Base-by-base conservation (phyloP, 1,140 invertebrate species). In the Drosophila truncata region DNA sequence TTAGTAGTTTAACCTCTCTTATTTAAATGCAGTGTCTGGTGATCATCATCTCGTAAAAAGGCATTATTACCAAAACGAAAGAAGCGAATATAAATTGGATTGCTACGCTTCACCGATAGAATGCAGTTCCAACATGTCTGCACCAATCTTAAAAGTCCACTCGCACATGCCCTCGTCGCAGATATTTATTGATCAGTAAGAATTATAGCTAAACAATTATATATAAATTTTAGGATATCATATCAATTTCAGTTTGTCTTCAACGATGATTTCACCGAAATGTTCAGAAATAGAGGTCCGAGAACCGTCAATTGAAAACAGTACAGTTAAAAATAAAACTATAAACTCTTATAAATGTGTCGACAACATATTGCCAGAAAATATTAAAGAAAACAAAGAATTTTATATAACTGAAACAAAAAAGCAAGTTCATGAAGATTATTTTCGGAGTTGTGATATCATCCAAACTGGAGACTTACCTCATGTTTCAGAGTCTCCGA, bases 391-490 rank as follows among this genome's bases (percentile, higher is more conserved):
- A 9, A 29, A 71, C 42, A 49, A 11, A n/a, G 14, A 31, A 8
- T 29, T n/a, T 9, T 39, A 42, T 10, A 16, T 11, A 20, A 18
- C 44, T 31, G 37, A 41, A 39, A 63, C 20, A 23, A 49, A 25
- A 20, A 37, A 25, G 5, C 9, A 14, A 25, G 10, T 18, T 14
- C 58, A 78, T 29, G 63, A 67, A 49, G 42, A 54, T 79, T 72
- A 64, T 75, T 62, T 66, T 29, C 47, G 60, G n/a, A 67, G 65
- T 61, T 66, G 20, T 41, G 33, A 47, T 66, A 44, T 35, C 65
- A 42, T 31, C 4, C 39, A 35, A 6, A 23, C 72, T 59, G 33
- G 39, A 25, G 29, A 37, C 13, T 69, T 33, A 13, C 13, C 42
- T 0, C 27, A 42, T 11, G 33, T 18, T 27, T 66, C 62, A 35